These are phyloP conservation scores for Lepus timidus DNA, from an alignment of 2,113 vertebrate genomes.

Conservation along the genomic window DNA sequence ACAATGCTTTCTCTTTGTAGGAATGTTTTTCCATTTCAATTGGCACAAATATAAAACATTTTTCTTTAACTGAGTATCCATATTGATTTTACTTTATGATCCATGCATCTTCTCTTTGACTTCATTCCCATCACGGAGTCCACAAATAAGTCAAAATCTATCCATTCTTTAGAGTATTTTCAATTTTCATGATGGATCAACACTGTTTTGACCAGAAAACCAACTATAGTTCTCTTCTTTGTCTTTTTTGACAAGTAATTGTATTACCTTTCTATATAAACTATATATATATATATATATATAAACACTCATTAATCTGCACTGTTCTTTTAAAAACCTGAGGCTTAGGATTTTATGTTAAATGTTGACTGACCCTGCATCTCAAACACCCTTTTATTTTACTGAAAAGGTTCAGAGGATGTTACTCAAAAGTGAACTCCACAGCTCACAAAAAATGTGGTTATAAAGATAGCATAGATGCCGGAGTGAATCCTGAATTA, in stretches of 20 bases:
- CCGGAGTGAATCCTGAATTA: constrained; percentile 63
- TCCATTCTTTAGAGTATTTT: constrained; percentile 60
- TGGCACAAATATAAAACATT: constrained; percentile 65
- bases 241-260: constrained; percentile 77
- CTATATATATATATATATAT: no score
- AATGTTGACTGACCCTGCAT: constrained; percentile 67
- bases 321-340: constrained; percentile 63
- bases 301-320: constrained; percentile 58
- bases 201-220: constrained; percentile 74
- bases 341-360: constrained; percentile 72
- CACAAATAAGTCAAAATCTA: constrained; percentile 74
- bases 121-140: constrained; percentile 44
- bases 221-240: constrained; percentile 68
- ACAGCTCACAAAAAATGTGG: constrained; percentile 40
- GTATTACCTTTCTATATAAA: constrained; percentile 23
- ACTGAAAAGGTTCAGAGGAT: constrained; percentile 56
- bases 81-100: constrained; percentile 78
- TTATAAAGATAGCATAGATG: constrained; percentile 44
- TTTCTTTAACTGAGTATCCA: constrained; percentile 63
- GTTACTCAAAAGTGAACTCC: constrained; percentile 47
- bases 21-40: constrained; percentile 46
- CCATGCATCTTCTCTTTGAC: constrained; percentile 52
- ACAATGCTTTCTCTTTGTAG: not conserved
- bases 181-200: constrained; percentile 77
- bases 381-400: constrained; percentile 68